These are phyloP conservation scores for Eumeta japonica DNA, from an alignment of 1,140 invertebrate species.

Conservation along the genomic window DNA sequence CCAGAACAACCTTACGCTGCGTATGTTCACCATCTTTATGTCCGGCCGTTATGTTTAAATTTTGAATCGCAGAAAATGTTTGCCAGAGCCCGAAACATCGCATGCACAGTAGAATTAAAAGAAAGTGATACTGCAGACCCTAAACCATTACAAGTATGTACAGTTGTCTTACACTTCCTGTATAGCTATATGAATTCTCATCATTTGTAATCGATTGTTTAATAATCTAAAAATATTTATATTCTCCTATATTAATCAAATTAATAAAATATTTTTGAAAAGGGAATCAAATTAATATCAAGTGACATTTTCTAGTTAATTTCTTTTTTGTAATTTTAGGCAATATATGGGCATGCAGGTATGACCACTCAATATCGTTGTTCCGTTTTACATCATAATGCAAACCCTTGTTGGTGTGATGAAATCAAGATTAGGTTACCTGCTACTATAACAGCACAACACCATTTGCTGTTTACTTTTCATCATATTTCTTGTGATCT, in stretches of 20 bases:
- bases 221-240: no score
- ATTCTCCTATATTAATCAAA: no score
- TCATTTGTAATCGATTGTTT: no score
- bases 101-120: constrained; percentile 80
- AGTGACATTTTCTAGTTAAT: no score
- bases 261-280: no score
- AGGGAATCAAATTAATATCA: no score
- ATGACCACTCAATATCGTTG: constrained; percentile 62
- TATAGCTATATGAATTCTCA: not conserved
- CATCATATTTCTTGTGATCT: constrained; percentile 86
- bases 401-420: constrained; percentile 79
- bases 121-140: constrained; percentile 61
- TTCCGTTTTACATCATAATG: constrained; percentile 78
- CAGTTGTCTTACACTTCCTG: constrained; percentile 4
- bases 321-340: constrained; percentile 16
- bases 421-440: constrained; percentile 87
- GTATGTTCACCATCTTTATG: constrained; percentile 85
- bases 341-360: constrained; percentile 41
- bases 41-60: constrained; percentile 82
- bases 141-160: constrained; percentile 35
- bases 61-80: constrained; percentile 93
- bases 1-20: constrained; percentile 76
- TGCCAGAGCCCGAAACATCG: constrained; percentile 85
- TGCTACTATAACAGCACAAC: constrained; percentile 70
- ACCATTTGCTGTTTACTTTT: constrained; percentile 87